Conservation (phyloP, 2,888 invertebrate genomes). For the Thumatha senex region DNA sequence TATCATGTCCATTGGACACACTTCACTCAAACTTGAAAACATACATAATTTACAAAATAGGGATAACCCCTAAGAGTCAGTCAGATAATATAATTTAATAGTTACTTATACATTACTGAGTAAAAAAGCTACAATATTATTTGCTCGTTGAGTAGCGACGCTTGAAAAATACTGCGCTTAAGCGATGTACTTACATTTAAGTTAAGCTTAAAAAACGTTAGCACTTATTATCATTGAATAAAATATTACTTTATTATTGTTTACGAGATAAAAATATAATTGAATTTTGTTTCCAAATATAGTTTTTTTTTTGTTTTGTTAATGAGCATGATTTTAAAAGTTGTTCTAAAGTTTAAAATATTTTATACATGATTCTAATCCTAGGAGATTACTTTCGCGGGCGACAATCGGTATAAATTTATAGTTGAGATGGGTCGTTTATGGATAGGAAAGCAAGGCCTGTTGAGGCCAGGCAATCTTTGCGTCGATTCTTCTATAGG, state of each 20-base stretch:
- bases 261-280: conserved; percentile 69
- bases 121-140: conserved; percentile 77
- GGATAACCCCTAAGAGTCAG: conserved; percentile 56
- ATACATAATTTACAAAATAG: conserved; percentile 66
- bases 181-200: conserved; percentile 57
- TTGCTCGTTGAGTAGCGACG: conserved; percentile 60
- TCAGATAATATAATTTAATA: conserved; percentile 55
- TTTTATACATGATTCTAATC: conserved; percentile 25
- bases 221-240: conserved; percentile 56
- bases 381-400: conserved; percentile 44
- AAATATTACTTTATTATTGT: conserved; percentile 76
- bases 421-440: conserved; percentile 25
- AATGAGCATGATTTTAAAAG: conserved; percentile 47
- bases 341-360: conserved; percentile 14
- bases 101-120: conserved; percentile 58
- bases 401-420: conserved; percentile 19
- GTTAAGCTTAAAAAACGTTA: conserved; percentile 57
- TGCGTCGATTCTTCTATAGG: conserved; percentile 97
- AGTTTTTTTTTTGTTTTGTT: conserved; percentile 38
- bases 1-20: conserved; percentile 40
- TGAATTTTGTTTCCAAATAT: conserved; percentile 34
- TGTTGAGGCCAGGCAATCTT: conserved; percentile 98
- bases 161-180: conserved; percentile 70
- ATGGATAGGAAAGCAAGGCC: conserved; percentile 73
- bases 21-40: conserved; percentile 42